Percentiles rank a stretch among this genome's conserved stretches.
Evolutionary conservation across 92 coral and sea anemone genomes (phyloP).

Genomic region (Heliopora coerulea): DNA sequence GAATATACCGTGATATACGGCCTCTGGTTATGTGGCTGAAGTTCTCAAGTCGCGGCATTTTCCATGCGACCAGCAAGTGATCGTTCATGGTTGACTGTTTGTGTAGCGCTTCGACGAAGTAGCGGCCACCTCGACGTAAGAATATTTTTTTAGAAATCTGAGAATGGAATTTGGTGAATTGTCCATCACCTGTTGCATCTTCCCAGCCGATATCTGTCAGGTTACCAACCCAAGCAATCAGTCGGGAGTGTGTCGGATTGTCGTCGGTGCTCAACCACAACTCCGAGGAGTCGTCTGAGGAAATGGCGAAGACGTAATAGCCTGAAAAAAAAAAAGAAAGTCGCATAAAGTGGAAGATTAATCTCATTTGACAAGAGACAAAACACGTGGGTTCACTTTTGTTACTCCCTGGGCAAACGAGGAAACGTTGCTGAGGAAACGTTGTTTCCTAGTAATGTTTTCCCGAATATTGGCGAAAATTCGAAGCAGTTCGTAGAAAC

Average conservation of each 20-base stretch:
- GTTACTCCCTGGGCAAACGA: too few species aligned
- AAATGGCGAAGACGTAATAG: constrained; percentile 76
- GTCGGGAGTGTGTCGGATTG: constrained; percentile 62
- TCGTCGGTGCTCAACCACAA: constrained; percentile 90
- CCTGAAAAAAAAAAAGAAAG: constrained; percentile 45
- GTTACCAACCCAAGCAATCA: constrained; percentile 90
- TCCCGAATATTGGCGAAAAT: too few species aligned
- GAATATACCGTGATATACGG: constrained; percentile 74
- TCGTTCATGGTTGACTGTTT: constrained; percentile 72
- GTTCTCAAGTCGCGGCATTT: constrained; percentile 67
- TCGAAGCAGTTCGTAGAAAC: too few species aligned
- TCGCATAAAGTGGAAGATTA: background rate
- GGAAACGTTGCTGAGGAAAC: too few species aligned
- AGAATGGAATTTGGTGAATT: constrained; percentile 79
- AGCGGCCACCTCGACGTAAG: constrained; percentile 66
- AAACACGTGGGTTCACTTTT: too few species aligned
- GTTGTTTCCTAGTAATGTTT: too few species aligned
- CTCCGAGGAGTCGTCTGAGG: constrained; percentile 95
- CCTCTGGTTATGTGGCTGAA: constrained; percentile 76
- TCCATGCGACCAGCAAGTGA: constrained; percentile 92
- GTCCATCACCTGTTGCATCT: constrained; percentile 56
- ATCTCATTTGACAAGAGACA: too few species aligned
- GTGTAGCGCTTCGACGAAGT: constrained; percentile 90
- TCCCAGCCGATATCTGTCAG: constrained; percentile 61
- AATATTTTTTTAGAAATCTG: constrained; percentile 73